Evolutionary conservation across 2,888 invertebrate genomes (phyloP).

Genomic region (Lasioglossum zephyrum): DNA sequence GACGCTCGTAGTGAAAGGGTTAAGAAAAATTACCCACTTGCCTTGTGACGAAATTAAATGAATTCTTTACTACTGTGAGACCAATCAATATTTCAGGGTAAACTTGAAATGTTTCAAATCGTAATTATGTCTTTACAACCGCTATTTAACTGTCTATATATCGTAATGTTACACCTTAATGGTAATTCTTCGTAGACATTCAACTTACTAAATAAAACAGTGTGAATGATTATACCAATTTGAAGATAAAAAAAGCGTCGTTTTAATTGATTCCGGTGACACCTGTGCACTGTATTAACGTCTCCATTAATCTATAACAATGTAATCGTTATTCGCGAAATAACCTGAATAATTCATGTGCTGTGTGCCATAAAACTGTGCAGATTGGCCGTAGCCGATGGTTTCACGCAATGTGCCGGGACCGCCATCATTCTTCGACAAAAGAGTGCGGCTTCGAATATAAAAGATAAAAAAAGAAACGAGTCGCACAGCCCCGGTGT

Average conservation of each 20-base stretch:
- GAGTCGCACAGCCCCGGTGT: background rate
- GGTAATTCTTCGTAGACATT: no score
- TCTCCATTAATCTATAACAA: conserved; percentile 5
- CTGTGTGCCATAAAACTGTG: background rate
- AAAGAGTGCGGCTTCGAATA: background rate
- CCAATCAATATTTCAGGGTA: no score
- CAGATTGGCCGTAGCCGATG: background rate
- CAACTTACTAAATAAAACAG: no score
- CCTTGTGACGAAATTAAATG: no score
- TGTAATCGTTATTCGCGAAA: background rate
- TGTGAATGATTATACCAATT: background rate
- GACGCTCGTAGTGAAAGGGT: no score
- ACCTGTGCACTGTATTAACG: background rate
- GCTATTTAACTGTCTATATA: no score
- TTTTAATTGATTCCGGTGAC: background rate
- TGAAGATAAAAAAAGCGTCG: background rate
- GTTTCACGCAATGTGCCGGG: background rate
- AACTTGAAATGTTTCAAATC: no score
- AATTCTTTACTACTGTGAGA: no score
- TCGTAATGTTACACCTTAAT: no score
- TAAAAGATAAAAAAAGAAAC: background rate
- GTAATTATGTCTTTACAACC: no score
- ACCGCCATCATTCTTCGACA: background rate
- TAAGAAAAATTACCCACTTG: no score
- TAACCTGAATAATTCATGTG: background rate